Evolutionary conservation across 30 jellyfish, hydroid and myxozoan genomes (phyloP).

Genomic region (Cassiopea andromeda): DNA sequence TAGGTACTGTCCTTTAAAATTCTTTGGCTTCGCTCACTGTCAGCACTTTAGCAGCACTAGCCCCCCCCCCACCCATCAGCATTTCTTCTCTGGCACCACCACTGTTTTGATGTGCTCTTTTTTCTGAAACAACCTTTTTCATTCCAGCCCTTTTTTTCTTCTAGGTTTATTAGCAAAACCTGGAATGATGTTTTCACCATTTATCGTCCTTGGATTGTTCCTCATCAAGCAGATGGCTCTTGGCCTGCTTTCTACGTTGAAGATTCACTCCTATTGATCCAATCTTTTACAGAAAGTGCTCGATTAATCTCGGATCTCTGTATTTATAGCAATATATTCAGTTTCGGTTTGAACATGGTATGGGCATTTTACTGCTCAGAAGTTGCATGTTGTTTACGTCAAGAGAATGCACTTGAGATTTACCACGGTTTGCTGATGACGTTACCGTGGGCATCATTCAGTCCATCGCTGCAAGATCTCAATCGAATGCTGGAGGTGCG

Average conservation of each 20-base stretch:
- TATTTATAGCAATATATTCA: slow-evolving; percentile 23
- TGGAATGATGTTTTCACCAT: slow-evolving; percentile 72
- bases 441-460: slow-evolving; percentile 73
- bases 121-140: too few relatives aligned
- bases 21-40: too few relatives aligned
- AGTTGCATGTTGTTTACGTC: slow-evolving; percentile 56
- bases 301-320: slow-evolving; percentile 33
- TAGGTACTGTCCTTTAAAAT: too few relatives aligned
- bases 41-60: too few relatives aligned
- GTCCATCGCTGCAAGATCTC: slow-evolving; percentile 82
- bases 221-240: slow-evolving; percentile 69
- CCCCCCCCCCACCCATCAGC: too few relatives aligned
- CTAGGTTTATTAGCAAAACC: slow-evolving; percentile 36
- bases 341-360: slow-evolving; percentile 65
- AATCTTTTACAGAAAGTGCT: slow-evolving; percentile 75
- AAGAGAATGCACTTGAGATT: slow-evolving; percentile 67
- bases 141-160: background rate
- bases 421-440: slow-evolving; percentile 70
- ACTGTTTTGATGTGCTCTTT: too few relatives aligned
- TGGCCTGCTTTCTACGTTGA: slow-evolving; percentile 76
- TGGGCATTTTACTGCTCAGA: slow-evolving; percentile 76
- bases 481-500: slow-evolving; percentile 53
- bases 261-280: slow-evolving; percentile 49
- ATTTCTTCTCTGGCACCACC: too few relatives aligned
- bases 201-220: slow-evolving; percentile 85